These are phyloP conservation scores for Pocillopora grandis DNA, from an alignment of 92 coral and sea anemone species.

Conservation along the genomic window DNA sequence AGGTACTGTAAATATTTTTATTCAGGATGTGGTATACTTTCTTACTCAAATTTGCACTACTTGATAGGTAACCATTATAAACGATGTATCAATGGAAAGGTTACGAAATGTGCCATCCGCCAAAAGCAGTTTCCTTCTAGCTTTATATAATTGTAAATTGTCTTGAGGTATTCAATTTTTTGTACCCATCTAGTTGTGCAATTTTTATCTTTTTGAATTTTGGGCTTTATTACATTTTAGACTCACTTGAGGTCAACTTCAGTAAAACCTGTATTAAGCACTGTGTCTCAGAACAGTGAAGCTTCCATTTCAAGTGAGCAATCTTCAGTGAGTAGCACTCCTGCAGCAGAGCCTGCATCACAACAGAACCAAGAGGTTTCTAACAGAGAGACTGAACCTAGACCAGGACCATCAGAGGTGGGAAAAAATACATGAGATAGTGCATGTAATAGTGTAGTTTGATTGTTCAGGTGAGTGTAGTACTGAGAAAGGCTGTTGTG, in stretches of 20 bases:
- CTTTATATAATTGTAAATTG: too few species aligned
- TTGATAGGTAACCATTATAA: too few species aligned
- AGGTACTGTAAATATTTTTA: constrained; percentile 54
- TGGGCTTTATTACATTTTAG: constrained; percentile 12
- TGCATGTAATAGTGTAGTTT: too few species aligned
- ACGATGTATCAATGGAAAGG: too few species aligned
- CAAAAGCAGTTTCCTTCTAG: too few species aligned
- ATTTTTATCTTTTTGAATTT: too few species aligned
- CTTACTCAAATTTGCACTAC: too few species aligned
- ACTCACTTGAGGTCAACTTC: constrained; percentile 22
- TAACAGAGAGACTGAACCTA: neutral
- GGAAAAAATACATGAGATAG: neutral
- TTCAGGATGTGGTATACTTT: neutral
- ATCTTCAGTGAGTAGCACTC: neutral
- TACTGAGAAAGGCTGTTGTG: too few species aligned
- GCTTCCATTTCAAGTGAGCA: constrained; percentile 26
- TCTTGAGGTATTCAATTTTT: too few species aligned
- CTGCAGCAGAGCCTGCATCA: constrained; percentile 4
- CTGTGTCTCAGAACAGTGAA: constrained; percentile 27
- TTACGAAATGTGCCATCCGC: too few species aligned
- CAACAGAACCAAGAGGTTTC: neutral
- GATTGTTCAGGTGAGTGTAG: too few species aligned
- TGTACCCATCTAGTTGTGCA: too few species aligned
- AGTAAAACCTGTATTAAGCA: neutral
- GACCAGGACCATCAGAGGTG: constrained; percentile 32